phyloP scores from a whole-genome alignment of 2,888 invertebrate species.

The Odontocolon sp. region DNA sequence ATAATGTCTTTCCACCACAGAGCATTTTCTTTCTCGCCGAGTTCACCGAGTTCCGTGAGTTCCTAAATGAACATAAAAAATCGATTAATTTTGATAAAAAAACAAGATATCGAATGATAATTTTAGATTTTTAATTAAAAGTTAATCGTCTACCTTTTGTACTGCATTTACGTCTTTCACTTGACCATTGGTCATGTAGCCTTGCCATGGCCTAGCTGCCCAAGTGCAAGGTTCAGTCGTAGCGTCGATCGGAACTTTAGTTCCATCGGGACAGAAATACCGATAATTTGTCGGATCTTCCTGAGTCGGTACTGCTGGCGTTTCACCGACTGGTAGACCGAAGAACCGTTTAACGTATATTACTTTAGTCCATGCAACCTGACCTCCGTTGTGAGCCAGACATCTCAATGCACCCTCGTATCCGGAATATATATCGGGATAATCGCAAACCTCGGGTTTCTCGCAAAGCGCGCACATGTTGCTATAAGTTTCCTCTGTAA shows the following conservation, averaged over 20 bases:
- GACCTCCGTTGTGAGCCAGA: slow-evolving; percentile 89
- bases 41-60: slow-evolving; percentile 72
- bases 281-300: slow-evolving; percentile 87
- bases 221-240: slow-evolving; percentile 87
- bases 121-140: neutral
- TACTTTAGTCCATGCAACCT: slow-evolving; percentile 92
- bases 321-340: slow-evolving; percentile 85
- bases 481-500: slow-evolving; percentile 87
- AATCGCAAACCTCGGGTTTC: slow-evolving; percentile 88
- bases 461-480: slow-evolving; percentile 91
- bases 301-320: slow-evolving; percentile 83
- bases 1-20: slow-evolving; percentile 82
- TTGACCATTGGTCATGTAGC: slow-evolving; percentile 87
- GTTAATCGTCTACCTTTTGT: slow-evolving; percentile 67
- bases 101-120: neutral
- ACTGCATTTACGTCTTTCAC: slow-evolving; percentile 75
- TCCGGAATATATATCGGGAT: slow-evolving; percentile 92
- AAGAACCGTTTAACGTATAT: slow-evolving; percentile 91
- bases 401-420: slow-evolving; percentile 94
- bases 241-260: slow-evolving; percentile 85
- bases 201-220: slow-evolving; percentile 94
- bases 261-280: slow-evolving; percentile 91
- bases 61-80: slow-evolving; percentile 63
- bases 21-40: slow-evolving; percentile 80
- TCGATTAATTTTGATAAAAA: neutral